Evolutionary conservation across 1,140 invertebrate genomes (phyloP).

Genomic region (Saccostrea cuccullata): DNA sequence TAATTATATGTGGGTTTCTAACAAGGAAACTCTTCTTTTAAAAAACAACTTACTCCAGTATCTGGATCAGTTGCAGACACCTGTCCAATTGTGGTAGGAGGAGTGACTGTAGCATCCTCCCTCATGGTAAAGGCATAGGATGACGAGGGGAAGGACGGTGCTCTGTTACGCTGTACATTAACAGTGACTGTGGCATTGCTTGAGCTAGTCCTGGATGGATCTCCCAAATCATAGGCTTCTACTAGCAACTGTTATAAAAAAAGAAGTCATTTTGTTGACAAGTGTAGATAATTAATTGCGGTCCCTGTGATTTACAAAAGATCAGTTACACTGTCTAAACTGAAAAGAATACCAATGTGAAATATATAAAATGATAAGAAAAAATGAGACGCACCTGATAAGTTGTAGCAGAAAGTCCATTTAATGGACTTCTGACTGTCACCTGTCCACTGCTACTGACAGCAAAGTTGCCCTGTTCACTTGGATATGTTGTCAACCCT

Average conservation of each 20-base stretch:
- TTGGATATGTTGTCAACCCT: neutral
- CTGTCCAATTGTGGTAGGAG: constrained; percentile 46
- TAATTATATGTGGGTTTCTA: too few species aligned
- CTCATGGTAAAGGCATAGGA: neutral
- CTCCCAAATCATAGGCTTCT: constrained; percentile 58
- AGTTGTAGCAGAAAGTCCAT: constrained; percentile 42
- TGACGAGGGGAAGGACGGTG: constrained; percentile 56
- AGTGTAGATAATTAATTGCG: neutral
- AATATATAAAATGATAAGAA: neutral
- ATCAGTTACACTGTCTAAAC: too few species aligned
- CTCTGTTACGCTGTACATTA: constrained; percentile 82
- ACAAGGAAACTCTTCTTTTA: neutral
- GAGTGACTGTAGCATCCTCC: neutral
- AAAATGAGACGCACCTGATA: constrained; percentile 56
- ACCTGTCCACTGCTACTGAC: constrained; percentile 60
- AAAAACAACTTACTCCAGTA: constrained; percentile 53
- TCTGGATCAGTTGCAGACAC: constrained; percentile 66
- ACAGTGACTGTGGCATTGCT: constrained; percentile 90
- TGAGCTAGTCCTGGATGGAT: constrained; percentile 67
- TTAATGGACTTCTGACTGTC: constrained; percentile 56
- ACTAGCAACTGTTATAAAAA: constrained; percentile 59
- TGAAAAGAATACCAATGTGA: neutral
- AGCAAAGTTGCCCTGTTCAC: constrained; percentile 61
- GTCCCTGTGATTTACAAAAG: too few species aligned
- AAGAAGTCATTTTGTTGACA: neutral